Evolutionary conservation across 2,113 vertebrate species (phyloP).

Genomic region (Equus przewalskii): DNA sequence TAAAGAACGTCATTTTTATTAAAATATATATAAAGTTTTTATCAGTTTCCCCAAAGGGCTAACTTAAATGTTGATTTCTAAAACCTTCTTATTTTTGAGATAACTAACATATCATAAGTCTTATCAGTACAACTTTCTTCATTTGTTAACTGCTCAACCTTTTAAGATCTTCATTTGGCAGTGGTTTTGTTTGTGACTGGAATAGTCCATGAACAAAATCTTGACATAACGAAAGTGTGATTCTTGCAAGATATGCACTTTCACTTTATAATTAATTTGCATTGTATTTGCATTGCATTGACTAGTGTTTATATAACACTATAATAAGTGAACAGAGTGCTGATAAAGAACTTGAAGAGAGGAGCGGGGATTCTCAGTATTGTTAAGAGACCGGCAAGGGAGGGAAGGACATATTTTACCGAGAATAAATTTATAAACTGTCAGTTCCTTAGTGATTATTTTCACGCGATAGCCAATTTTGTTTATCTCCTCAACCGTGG

Average conservation of each 20-base stretch:
- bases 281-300: constrained; percentile 72
- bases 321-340: constrained; percentile 28
- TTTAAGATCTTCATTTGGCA: neutral
- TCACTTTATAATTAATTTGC: constrained; percentile 76
- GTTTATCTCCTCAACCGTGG: constrained; percentile 8
- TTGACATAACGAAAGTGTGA: constrained; percentile 55
- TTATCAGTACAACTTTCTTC: neutral
- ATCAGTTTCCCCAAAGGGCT: neutral
- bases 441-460: constrained; percentile 32
- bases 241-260: constrained; percentile 65
- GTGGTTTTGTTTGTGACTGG: neutral
- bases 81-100: neutral
- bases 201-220: constrained; percentile 11
- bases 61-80: neutral
- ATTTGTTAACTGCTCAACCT: neutral
- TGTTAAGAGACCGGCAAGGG: neutral
- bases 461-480: constrained; percentile 5
- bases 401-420: neutral
- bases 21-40: neutral
- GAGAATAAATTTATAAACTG: constrained; percentile 51
- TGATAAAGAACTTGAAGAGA: constrained; percentile 53
- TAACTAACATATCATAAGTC: neutral
- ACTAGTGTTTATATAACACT: constrained; percentile 48
- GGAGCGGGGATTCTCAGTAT: neutral
- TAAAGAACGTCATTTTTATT: neutral